A percentile compares a stretch with the other conserved stretches of the same genome.
Conservation (phyloP, 2,888 invertebrate genomes). For the Polydrusus pterygomalis region DNA sequence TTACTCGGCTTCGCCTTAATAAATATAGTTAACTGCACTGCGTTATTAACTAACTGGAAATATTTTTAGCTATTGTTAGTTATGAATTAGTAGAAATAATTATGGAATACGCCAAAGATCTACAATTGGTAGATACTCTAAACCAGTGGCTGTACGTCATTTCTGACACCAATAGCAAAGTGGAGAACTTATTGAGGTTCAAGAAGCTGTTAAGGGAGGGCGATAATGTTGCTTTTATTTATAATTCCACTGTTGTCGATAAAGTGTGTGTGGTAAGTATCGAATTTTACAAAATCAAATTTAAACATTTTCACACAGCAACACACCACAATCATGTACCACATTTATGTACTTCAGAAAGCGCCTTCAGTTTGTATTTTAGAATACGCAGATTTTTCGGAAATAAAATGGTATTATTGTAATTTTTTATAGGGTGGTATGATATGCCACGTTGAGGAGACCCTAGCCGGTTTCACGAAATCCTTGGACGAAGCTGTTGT, state of each 20-base stretch:
- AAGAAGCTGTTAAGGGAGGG: conserved; percentile 81
- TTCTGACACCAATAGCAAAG: conserved; percentile 75
- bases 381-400: too few species aligned
- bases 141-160: conserved; percentile 90
- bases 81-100: conserved; percentile 78
- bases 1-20: not conserved
- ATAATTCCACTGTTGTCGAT: conserved; percentile 77
- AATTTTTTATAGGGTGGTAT: conserved; percentile 75
- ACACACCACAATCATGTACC: too few species aligned
- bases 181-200: conserved; percentile 75
- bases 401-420: not conserved
- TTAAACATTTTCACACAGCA: too few species aligned
- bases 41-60: not conserved
- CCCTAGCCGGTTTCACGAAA: conserved; percentile 80
- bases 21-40: too few species aligned
- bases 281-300: not conserved
- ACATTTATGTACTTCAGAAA: too few species aligned
- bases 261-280: conserved; percentile 75
- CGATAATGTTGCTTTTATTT: conserved; percentile 86
- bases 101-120: conserved; percentile 80
- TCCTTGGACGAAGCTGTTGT: conserved; percentile 81
- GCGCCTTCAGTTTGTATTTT: too few species aligned
- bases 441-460: conserved; percentile 81
- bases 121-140: conserved; percentile 80
- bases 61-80: conserved; percentile 74